phyloP scores from a whole-genome alignment of 2,888 invertebrate genomes.

The Euphydryas editha region DNA sequence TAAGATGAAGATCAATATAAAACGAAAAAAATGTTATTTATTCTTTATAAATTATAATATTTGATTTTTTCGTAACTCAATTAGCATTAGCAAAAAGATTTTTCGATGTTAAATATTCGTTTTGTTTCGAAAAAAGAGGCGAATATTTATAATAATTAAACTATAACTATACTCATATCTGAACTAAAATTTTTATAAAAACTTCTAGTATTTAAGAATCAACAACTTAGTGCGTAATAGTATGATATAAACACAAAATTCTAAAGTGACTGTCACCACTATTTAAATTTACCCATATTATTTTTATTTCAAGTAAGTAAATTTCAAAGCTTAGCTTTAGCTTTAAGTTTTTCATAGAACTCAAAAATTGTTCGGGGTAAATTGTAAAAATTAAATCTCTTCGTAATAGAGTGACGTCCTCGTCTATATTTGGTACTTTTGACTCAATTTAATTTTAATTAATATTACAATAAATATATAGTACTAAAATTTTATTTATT shows the following conservation, averaged over 20 bases:
- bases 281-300: slow-evolving; percentile 11
- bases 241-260: slow-evolving; percentile 40
- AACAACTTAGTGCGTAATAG: slow-evolving; percentile 51
- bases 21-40: no score
- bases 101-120: neutral
- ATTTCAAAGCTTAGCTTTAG: neutral
- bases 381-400: slow-evolving; percentile 18
- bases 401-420: slow-evolving; percentile 20
- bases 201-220: slow-evolving; percentile 34
- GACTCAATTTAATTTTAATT: slow-evolving; percentile 33
- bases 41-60: no score
- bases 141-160: slow-evolving; percentile 25
- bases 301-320: neutral
- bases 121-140: slow-evolving; percentile 33
- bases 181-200: slow-evolving; percentile 33
- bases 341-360: neutral
- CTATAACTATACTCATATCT: slow-evolving; percentile 34
- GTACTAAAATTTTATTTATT: slow-evolving; percentile 6
- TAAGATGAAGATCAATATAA: neutral
- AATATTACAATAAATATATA: slow-evolving; percentile 10
- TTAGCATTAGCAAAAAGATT: neutral
- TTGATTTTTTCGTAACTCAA: neutral
- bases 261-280: slow-evolving; percentile 42
- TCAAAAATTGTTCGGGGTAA: slow-evolving; percentile 10
- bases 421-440: slow-evolving; percentile 35